Percentiles rank a stretch among this genome's conserved stretches.
Conservation (phyloP, 2,113 vertebrate species). For the Corapipo altera region DNA sequence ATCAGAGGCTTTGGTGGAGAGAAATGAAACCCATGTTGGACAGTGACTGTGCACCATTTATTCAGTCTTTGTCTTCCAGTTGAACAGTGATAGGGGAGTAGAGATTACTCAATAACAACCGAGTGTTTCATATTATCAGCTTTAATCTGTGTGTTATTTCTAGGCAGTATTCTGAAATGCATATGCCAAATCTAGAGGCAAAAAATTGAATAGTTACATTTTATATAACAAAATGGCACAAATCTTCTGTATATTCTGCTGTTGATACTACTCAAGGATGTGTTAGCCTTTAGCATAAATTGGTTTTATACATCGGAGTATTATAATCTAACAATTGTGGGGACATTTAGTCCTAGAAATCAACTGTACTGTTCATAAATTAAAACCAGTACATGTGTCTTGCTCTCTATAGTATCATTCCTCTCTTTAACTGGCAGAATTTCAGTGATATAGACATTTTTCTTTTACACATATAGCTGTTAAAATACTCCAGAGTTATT, state of each 20-base stretch:
- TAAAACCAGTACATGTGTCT: not conserved
- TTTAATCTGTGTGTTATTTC: not conserved
- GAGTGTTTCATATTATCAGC: not conserved
- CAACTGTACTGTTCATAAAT: not conserved
- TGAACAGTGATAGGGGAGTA: not conserved
- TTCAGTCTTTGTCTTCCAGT: not conserved
- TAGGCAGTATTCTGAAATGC: not conserved
- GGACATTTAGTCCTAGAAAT: not conserved
- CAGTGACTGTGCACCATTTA: not conserved
- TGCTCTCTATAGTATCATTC: not conserved
- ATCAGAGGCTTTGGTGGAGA: not conserved
- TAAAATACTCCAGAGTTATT: not conserved
- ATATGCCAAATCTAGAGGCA: not conserved
- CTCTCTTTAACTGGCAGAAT: not conserved
- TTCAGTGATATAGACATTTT: not conserved
- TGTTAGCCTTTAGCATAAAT: not conserved
- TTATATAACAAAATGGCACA: not conserved
- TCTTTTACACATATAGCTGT: not conserved
- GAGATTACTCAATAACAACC: not conserved
- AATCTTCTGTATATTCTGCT: not conserved
- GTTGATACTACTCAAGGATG: not conserved
- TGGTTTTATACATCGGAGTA: not conserved
- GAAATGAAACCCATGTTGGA: not conserved
- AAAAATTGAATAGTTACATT: not conserved
- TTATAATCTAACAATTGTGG: not conserved